These are phyloP conservation scores for Seriola aureovittata DNA, from an alignment of 2,113 vertebrate species.

Conservation along the genomic window DNA sequence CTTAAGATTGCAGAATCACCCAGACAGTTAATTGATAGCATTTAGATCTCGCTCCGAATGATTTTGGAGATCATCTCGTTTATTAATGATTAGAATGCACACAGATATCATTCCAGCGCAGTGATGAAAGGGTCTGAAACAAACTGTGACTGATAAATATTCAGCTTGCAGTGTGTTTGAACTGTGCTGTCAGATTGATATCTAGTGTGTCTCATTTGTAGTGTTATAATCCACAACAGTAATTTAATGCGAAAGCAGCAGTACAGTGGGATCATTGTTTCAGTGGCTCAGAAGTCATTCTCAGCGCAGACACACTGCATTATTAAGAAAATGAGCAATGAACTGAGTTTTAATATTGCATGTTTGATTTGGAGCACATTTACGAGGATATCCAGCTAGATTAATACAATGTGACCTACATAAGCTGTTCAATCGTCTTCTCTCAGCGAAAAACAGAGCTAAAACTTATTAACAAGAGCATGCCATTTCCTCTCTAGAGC, in stretches of 20 bases:
- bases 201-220: conserved; percentile 57
- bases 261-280: conserved; percentile 26
- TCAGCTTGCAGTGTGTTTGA: conserved; percentile 48
- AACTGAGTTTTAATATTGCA: conserved; percentile 74
- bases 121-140: conserved; percentile 60
- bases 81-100: conserved; percentile 64
- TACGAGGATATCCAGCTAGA: conserved; percentile 64
- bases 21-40: conserved; percentile 53
- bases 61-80: conserved; percentile 45
- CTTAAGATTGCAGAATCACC: conserved; percentile 40
- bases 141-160: conserved; percentile 62
- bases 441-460: conserved; percentile 57
- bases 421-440: conserved; percentile 71
- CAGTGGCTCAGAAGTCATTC: conserved; percentile 41
- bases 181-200: conserved; percentile 54
- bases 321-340: conserved; percentile 68
- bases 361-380: conserved; percentile 77
- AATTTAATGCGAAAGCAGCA: conserved; percentile 45
- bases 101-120: conserved; percentile 54
- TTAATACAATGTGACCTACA: conserved; percentile 82
- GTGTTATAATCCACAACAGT: conserved; percentile 40
- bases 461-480: conserved; percentile 73
- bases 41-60: conserved; percentile 44
- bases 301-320: conserved; percentile 32
- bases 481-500: conserved; percentile 63